phyloP scores from a whole-genome alignment of 2,888 invertebrate species.

The Eupithecia pulchellata region DNA sequence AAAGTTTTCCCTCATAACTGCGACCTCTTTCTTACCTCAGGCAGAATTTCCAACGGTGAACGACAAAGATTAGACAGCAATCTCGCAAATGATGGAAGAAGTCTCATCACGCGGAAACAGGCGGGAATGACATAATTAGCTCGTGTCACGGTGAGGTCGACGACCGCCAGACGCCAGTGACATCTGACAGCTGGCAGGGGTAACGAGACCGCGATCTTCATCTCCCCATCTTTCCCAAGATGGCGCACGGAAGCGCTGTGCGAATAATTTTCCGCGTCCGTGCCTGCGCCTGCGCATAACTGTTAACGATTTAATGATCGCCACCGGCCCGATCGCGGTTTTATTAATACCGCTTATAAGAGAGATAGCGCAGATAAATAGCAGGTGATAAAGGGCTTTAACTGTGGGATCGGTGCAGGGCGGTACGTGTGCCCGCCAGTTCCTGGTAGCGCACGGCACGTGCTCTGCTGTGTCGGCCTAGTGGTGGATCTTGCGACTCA shows the following conservation, averaged over 20 bases:
- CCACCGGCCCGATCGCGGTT: conserved; percentile 48
- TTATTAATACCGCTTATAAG: conserved; percentile 36
- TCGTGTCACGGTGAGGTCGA: conserved; percentile 35
- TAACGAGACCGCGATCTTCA: conserved; percentile 37
- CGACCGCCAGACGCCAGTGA: conserved; percentile 32
- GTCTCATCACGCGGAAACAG: conserved; percentile 38
- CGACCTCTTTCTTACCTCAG: conserved; percentile 18
- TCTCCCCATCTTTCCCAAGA: conserved; percentile 42
- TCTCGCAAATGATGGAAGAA: conserved; percentile 36
- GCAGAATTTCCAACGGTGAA: conserved; percentile 21
- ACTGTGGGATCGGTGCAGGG: conserved; percentile 11
- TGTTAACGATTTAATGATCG: conserved; percentile 73
- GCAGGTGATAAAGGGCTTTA: conserved; percentile 31
- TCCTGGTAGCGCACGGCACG: conserved; percentile 25
- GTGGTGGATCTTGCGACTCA: neutral
- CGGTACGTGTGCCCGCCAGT: conserved; percentile 23
- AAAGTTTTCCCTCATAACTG: conserved; percentile 4
- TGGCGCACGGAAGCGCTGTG: conserved; percentile 64
- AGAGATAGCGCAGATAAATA: conserved; percentile 34
- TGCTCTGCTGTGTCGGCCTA: conserved; percentile 6
- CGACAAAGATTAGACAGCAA: conserved; percentile 32
- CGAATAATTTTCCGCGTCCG: conserved; percentile 83
- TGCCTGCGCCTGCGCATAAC: conserved; percentile 67
- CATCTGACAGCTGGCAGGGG: conserved; percentile 21
- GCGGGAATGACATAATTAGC: conserved; percentile 38